These are phyloP conservation scores for Budorcas taxicolor DNA, from an alignment of 2,113 vertebrate genomes.

Conservation along the genomic window DNA sequence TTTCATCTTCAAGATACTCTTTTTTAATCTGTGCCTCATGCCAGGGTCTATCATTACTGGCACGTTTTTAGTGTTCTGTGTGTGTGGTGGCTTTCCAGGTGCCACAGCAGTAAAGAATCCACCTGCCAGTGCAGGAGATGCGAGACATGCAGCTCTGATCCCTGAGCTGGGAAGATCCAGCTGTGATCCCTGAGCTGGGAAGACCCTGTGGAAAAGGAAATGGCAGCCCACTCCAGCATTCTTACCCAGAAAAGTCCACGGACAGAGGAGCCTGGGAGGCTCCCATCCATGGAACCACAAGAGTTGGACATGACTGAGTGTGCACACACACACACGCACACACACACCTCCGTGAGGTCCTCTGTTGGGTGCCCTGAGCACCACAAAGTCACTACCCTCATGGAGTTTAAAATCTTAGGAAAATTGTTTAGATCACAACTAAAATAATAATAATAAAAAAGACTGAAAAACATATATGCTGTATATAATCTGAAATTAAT, in stretches of 20 bases:
- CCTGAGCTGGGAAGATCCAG: not conserved
- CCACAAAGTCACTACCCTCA: not conserved
- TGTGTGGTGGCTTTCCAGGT: not conserved
- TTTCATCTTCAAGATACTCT: not conserved
- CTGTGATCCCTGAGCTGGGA: not conserved
- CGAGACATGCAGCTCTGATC: not conserved
- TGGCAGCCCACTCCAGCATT: not conserved
- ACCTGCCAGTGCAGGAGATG: not conserved
- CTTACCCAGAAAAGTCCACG: rapidly evolving
- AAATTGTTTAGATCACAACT: not conserved
- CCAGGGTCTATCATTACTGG: not conserved
- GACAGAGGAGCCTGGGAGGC: not conserved
- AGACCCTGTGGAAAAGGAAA: not conserved
- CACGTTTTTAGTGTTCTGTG: not conserved
- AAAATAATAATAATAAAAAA: not conserved
- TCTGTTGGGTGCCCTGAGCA: not conserved
- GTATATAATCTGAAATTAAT: constrained; percentile 17
- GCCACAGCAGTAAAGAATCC: not conserved
- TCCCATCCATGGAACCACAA: not conserved
- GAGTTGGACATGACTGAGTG: not conserved
- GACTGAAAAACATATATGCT: not conserved
- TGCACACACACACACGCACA: rapidly evolving
- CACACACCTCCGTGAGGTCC: not conserved
- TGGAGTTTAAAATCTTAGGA: not conserved
- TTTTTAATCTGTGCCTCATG: not conserved